Percentiles rank a stretch among this genome's conserved stretches.
These are phyloP conservation scores for Leptonema lineaticorne DNA, from an alignment of 1,140 invertebrate species.

Conservation along the genomic window DNA sequence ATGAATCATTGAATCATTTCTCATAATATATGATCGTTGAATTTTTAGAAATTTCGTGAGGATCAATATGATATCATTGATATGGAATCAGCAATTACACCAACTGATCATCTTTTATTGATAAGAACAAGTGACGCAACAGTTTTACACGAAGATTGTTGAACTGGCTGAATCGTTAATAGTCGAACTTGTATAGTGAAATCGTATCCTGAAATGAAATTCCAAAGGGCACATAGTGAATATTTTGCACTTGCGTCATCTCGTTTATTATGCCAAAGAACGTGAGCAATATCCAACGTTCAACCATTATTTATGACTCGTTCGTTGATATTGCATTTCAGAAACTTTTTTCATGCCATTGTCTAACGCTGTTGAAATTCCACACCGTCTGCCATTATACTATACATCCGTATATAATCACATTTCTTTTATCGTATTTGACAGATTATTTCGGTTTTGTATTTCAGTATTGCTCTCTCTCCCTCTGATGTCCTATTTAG, in stretches of 20 bases:
- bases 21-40: background rate
- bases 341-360: conserved; percentile 1
- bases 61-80: conserved; percentile 53
- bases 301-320: no score
- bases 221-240: background rate
- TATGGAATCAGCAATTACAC: conserved; percentile 61
- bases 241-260: background rate
- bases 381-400: background rate
- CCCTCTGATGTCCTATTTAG: no score
- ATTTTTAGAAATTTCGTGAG: conserved; percentile 38
- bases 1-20: background rate
- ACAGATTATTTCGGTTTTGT: background rate
- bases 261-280: background rate
- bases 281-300: background rate
- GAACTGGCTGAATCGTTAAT: no score
- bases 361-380: background rate
- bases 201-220: background rate
- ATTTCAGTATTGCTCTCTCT: no score
- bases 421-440: background rate
- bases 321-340: background rate
- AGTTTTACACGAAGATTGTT: no score
- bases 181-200: no score
- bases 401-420: no score
- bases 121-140: no score
- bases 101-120: conserved; percentile 88